Evolutionary conservation across 2,888 invertebrate species (phyloP), one percentile per base, ranked within the genome.

Genomic region (Ormyrus rosae): DNA sequence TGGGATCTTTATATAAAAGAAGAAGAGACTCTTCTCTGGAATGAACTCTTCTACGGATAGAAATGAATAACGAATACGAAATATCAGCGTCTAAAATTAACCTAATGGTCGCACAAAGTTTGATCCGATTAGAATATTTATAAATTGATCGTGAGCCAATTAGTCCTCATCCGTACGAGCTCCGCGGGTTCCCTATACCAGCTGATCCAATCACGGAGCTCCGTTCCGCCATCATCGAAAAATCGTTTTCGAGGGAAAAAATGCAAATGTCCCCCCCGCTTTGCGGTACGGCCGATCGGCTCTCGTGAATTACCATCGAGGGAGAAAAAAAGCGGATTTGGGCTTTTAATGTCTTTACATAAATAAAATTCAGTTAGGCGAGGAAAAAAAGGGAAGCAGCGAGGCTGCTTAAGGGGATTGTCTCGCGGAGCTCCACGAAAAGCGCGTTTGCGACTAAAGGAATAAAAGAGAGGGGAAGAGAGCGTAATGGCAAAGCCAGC

Each of bases 381-480:
- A 34, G 50, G 5, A 55, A 58, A 68, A 58, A 71, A 51, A 68
- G 46, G 50, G 11, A 80, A 80, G 58, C 34, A 63, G 5, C 34
- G 48, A 60, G 60, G 53, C 71, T 55, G 63, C 77, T 73, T 55
- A 73, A 80, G 51, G 69, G 53, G 60, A 78, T 77, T 70, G 65
- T 68, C 51, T 73, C 46, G 5, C 8, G 51, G 51, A n/a, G 34
- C 6, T 46, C 9, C n/a, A 34, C 34, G 58, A 7, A 71, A 78
- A 75, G 83, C 84, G 83, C 83, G 19, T 80, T 80, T 55, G 51
- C 45, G 13, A 55, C 53, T 75, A 67, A 71, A 34, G 6, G 55
- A 80, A 67, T 71, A 60, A n/a, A 68, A 73, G 45, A 56, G n/a
- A 83, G 82, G 84, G 75, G 83, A 82, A 84, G 13, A 87, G 87